Evolutionary conservation across 2,888 invertebrate genomes (phyloP), one percentile per base, ranked within the genome.

Genomic region (Dryocosmus kuriphilus): DNA sequence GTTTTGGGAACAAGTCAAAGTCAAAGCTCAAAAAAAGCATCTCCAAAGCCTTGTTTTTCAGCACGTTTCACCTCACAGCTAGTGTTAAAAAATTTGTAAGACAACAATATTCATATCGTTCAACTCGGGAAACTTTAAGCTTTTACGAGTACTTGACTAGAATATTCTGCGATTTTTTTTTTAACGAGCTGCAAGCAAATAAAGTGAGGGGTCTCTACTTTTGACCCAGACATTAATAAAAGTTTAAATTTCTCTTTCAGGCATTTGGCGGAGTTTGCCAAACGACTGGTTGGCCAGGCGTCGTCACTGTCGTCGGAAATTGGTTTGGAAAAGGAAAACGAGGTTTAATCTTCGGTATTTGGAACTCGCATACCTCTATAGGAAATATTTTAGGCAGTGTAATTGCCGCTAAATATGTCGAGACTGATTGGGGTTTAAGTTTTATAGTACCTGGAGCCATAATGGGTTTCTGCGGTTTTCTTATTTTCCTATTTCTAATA

Each of bases 291-390:
- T 99, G 99, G 98, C 99, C 99, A 0, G 97, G 98, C 75, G 98
- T 99, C 0, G 98, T 99, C 0, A 93, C 95, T 0, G 95, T 97
- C 3, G 95, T 99, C 73, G 97, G 98, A n/a, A 97, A 98, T 89
- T 99, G 99, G 99, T 98, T 97, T 92, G 98, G 98, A 0, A 97
- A 96, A 92, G 94, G 95, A 55, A 98, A 97, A 91, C 94, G 96
- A 82, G 98, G 97, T 0, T 93, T 99, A 32, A 97, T 99, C 81
- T 98, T 98, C 92, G 99, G 99, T 16, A 93, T 98, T 8, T 99
- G 99, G 99, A 99, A 99, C 92, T 98, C 98, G 0, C 98, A 99
- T 87, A 98, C 98, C 0, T 98, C 98, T 0, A 94, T 99, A 14
- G 99, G 99, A 55, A 99, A 99, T 90, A 98, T 99, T 87, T 91